phyloP scores from a whole-genome alignment of 2,888 invertebrate genomes.

The Polylopha cassiicola region DNA sequence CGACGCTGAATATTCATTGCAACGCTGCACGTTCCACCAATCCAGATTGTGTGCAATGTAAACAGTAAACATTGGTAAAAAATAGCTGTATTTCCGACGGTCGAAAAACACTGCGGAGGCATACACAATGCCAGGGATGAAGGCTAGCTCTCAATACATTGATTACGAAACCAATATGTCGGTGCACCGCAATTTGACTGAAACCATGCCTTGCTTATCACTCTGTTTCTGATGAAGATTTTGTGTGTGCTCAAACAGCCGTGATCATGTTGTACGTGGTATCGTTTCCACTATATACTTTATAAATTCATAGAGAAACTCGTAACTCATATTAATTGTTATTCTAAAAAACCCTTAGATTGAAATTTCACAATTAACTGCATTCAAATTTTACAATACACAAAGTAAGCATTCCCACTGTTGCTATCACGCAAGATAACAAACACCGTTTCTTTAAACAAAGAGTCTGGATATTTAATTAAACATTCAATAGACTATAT shows the following conservation, averaged over 20 bases:
- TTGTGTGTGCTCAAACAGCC: slow-evolving; percentile 2
- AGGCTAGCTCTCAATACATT: slow-evolving; percentile 36
- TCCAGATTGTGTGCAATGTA: slow-evolving; percentile 41
- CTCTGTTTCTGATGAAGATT: slow-evolving; percentile 5
- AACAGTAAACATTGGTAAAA: slow-evolving; percentile 41
- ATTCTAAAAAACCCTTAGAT: too few species aligned
- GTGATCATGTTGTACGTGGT: background rate
- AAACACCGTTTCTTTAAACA: too few species aligned
- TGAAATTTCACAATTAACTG: too few species aligned
- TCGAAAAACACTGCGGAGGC: slow-evolving; percentile 35
- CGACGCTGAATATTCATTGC: slow-evolving; percentile 49
- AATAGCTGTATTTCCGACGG: slow-evolving; percentile 24
- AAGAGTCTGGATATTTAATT: slow-evolving; percentile 18
- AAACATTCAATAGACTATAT: slow-evolving; percentile 19
- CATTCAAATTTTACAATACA: too few species aligned
- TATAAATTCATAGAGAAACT: too few species aligned
- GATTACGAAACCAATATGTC: slow-evolving; percentile 33
- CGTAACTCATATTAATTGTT: too few species aligned
- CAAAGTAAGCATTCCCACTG: slow-evolving; percentile 17
- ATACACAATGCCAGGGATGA: slow-evolving; percentile 34
- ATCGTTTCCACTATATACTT: background rate
- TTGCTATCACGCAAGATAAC: slow-evolving; percentile 13
- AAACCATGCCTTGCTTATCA: slow-evolving; percentile 14
- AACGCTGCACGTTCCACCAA: slow-evolving; percentile 36
- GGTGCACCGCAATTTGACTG: slow-evolving; percentile 13